Conservation (phyloP, 2,888 invertebrate species). For the Lacanobia oleracea region DNA sequence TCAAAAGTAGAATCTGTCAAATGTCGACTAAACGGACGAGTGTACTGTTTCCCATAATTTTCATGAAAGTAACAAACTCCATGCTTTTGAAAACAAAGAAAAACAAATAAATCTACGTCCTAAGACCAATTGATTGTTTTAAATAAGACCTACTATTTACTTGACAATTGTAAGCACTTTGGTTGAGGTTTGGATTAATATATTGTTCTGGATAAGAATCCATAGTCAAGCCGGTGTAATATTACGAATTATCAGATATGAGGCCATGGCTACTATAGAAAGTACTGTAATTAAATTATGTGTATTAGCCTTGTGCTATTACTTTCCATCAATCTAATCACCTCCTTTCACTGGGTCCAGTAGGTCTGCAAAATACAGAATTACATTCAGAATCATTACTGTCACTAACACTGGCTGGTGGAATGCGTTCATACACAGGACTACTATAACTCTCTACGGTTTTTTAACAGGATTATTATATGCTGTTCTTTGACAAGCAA, state of each 20-base stretch:
- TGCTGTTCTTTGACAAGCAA: slow-evolving; percentile 57
- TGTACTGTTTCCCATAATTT: neutral
- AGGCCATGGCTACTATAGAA: slow-evolving; percentile 61
- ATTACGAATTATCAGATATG: slow-evolving; percentile 59
- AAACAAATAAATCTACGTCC: slow-evolving; percentile 8
- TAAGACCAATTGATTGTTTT: neutral
- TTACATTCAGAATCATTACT: slow-evolving; percentile 62
- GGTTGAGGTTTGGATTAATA: slow-evolving; percentile 17
- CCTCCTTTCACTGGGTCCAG: slow-evolving; percentile 64
- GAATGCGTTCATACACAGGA: slow-evolving; percentile 78
- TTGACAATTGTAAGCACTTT: slow-evolving; percentile 8
- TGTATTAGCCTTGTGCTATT: slow-evolving; percentile 29
- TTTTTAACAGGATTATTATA: slow-evolving; percentile 35
- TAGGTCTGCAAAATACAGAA: slow-evolving; percentile 55
- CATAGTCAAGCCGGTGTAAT: slow-evolving; percentile 30
- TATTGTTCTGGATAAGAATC: slow-evolving; percentile 41
- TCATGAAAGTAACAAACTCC: neutral
- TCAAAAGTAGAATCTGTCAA: too few relatives aligned
- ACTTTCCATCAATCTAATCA: too few relatives aligned
- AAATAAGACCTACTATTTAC: slow-evolving; percentile 19
- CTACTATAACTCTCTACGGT: slow-evolving; percentile 34
- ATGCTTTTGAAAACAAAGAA: slow-evolving; percentile 38
- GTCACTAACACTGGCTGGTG: slow-evolving; percentile 74
- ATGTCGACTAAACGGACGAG: too few relatives aligned
- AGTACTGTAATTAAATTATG: slow-evolving; percentile 71